Conservation (phyloP, 2,888 invertebrate genomes). For the Cantharis nigra region DNA sequence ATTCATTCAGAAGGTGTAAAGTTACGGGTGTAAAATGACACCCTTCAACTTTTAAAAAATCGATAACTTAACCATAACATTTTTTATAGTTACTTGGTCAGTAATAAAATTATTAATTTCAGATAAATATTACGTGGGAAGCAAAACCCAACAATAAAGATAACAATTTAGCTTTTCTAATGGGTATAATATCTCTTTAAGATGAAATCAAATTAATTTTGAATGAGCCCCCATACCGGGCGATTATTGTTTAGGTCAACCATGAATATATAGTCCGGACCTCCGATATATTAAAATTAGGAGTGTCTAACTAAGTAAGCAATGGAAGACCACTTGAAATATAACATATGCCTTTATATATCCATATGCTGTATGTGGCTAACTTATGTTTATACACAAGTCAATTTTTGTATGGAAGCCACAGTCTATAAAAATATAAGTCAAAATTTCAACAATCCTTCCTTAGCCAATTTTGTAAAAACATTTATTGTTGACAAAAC, state of each 20-base stretch:
- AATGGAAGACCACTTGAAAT: not conserved
- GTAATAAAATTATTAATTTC: not conserved
- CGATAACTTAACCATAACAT: not conserved
- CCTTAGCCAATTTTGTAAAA: too few relatives aligned
- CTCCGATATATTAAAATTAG: not conserved
- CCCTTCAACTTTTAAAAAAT: not conserved
- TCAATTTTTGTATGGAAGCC: not conserved
- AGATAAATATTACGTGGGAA: not conserved
- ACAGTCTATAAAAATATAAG: not conserved
- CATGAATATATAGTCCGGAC: not conserved
- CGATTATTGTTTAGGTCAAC: not conserved
- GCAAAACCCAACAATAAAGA: not conserved
- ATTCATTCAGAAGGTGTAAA: not conserved
- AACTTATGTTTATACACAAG: not conserved
- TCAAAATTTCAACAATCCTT: not conserved
- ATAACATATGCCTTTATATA: not conserved
- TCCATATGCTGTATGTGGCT: not conserved
- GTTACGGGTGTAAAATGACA: constrained; percentile 6
- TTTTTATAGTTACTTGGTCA: not conserved
- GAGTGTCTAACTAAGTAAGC: not conserved
- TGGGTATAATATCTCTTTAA: not conserved
- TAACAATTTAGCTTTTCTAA: not conserved
- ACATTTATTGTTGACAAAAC: too few relatives aligned
- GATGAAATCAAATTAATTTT: not conserved
- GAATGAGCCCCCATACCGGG: not conserved